Conservation (phyloP, 2,888 invertebrate genomes). For the Nesidiocoris tenuis region DNA sequence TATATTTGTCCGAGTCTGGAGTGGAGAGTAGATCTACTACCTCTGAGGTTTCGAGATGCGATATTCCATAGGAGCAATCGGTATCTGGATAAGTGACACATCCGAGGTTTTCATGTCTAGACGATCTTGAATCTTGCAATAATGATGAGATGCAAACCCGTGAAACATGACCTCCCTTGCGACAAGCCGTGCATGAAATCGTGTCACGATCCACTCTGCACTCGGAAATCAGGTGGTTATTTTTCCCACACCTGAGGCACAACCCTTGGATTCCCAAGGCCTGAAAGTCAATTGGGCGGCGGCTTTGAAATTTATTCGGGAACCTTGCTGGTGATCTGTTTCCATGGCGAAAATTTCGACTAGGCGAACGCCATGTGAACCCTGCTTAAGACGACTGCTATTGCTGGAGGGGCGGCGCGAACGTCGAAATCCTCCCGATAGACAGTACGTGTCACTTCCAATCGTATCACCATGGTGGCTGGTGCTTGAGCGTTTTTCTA, state of each 20-base stretch:
- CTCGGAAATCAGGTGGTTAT: neutral
- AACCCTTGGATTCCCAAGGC: slow-evolving; percentile 4
- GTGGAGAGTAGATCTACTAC: slow-evolving; percentile 2
- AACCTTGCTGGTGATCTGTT: no score
- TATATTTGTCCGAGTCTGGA: slow-evolving; percentile 24
- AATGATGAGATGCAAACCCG: slow-evolving; percentile 4
- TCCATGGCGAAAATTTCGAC: no score
- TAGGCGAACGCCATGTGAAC: no score
- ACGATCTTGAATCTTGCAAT: neutral
- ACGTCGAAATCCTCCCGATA: neutral
- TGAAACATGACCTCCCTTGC: neutral
- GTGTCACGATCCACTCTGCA: neutral
- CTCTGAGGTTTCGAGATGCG: neutral
- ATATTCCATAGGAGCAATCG: neutral
- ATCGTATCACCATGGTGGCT: neutral
- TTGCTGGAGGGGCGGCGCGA: neutral
- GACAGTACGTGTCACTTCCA: neutral
- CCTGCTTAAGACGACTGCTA: no score
- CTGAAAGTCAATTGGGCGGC: slow-evolving; percentile 27
- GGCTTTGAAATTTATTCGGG: no score
- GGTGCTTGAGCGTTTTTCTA: neutral
- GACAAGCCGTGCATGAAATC: neutral
- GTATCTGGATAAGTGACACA: neutral
- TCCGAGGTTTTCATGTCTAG: neutral
- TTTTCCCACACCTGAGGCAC: slow-evolving; percentile 42